Conservation (phyloP, 2,113 vertebrate species). For the Formicarius rufipectus region DNA sequence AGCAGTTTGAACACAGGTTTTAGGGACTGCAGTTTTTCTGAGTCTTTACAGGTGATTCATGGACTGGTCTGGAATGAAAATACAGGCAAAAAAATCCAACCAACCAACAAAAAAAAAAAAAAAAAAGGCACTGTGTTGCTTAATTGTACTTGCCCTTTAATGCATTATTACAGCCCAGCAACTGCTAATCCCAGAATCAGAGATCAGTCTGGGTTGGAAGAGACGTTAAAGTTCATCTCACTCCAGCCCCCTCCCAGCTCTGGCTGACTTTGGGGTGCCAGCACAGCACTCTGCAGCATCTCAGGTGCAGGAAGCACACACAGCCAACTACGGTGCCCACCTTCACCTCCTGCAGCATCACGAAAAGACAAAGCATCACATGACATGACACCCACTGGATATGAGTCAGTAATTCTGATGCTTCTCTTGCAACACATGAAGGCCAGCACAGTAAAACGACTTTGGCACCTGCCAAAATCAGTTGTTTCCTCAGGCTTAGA, state of each 20-base stretch:
- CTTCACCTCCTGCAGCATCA: fast-evolving
- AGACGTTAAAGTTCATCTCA: neutral
- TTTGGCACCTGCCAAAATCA: neutral
- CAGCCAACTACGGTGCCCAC: neutral
- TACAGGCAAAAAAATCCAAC: neutral
- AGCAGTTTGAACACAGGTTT: neutral
- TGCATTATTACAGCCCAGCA: neutral
- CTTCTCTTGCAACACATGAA: too few species aligned
- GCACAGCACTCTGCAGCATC: neutral
- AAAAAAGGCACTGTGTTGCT: neutral
- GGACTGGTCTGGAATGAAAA: neutral
- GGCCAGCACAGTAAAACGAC: neutral
- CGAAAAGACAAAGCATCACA: neutral
- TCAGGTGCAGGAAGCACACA: too few species aligned
- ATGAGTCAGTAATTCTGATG: neutral
- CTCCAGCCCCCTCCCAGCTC: neutral
- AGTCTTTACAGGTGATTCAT: neutral
- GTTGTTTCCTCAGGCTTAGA: neutral
- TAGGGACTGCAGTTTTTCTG: neutral
- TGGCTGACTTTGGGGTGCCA: neutral
- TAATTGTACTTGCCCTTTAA: neutral
- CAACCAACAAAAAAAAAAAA: neutral
- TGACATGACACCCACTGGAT: neutral
- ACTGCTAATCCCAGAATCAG: neutral
- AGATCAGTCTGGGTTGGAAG: neutral